Conservation (phyloP, 2,113 vertebrate genomes). For the Pomatorhinus ruficollis region DNA sequence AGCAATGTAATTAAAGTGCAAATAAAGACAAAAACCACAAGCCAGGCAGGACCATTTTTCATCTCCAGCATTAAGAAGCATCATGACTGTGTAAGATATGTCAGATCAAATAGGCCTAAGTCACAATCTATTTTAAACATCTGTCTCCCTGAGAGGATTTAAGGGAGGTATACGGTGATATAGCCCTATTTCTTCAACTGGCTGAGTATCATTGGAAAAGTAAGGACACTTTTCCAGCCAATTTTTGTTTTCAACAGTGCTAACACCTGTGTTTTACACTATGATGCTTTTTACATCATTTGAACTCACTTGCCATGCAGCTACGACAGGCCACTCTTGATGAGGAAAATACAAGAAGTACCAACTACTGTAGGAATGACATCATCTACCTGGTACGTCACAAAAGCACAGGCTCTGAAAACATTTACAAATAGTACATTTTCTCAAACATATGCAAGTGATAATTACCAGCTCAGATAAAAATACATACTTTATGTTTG, state of each 20-base stretch:
- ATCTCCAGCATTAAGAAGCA: neutral
- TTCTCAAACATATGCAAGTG: neutral
- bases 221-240: constrained; percentile 53
- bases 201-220: constrained; percentile 57
- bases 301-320: constrained; percentile 21
- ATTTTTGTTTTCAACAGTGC: constrained; percentile 27
- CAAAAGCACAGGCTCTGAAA: neutral
- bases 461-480: neutral
- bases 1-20: constrained; percentile 72
- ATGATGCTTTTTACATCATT: neutral
- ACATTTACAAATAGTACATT: neutral
- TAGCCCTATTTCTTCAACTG: constrained; percentile 67
- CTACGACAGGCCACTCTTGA: neutral
- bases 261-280: neutral
- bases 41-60: constrained; percentile 43
- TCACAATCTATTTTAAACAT: constrained; percentile 50
- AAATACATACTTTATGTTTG: neutral
- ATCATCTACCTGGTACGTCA: neutral
- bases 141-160: constrained; percentile 72
- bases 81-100: constrained; percentile 26
- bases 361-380: neutral
- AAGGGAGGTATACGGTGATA: constrained; percentile 63
- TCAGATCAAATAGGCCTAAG: constrained; percentile 50
- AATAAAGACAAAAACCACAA: constrained; percentile 58
- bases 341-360: neutral